Percentiles rank a stretch among this genome's conserved stretches.
Conservation (phyloP, 1,140 invertebrate species). For the Rhizoglyphus robini region DNA sequence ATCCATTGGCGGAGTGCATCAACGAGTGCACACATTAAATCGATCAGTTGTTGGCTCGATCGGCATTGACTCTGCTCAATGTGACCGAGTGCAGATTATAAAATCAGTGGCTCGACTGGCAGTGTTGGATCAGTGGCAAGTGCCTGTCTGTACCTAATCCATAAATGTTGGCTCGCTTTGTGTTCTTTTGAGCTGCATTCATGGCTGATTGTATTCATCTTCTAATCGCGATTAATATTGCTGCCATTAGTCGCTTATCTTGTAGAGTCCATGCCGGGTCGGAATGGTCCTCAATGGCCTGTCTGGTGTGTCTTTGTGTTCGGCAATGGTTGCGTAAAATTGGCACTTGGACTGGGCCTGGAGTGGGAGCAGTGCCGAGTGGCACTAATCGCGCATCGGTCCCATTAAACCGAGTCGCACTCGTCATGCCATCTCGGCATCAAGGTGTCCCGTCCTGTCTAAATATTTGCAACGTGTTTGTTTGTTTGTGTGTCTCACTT, state of each 20-base stretch:
- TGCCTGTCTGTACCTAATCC: no score
- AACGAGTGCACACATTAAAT: no score
- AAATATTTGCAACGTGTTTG: neutral
- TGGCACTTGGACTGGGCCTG: neutral
- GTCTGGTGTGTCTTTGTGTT: neutral
- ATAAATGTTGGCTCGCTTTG: no score
- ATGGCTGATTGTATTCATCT: neutral
- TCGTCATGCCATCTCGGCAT: neutral
- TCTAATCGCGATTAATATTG: constrained; percentile 6
- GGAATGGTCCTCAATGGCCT: neutral
- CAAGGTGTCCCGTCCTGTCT: neutral
- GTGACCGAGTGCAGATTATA: no score
- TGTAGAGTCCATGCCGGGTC: neutral
- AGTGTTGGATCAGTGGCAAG: no score
- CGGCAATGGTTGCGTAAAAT: constrained; percentile 8
- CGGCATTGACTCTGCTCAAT: no score
- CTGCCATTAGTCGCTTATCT: constrained; percentile 9
- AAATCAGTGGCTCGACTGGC: no score
- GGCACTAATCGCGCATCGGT: neutral
- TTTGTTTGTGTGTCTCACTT: constrained; percentile 2
- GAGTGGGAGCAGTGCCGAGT: neutral
- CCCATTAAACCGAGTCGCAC: neutral
- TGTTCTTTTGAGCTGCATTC: neutral
- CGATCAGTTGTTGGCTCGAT: no score
- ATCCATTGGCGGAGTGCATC: no score